phyloP scores from a whole-genome alignment of 2,113 vertebrate species.

The Rhipidura dahli region DNA sequence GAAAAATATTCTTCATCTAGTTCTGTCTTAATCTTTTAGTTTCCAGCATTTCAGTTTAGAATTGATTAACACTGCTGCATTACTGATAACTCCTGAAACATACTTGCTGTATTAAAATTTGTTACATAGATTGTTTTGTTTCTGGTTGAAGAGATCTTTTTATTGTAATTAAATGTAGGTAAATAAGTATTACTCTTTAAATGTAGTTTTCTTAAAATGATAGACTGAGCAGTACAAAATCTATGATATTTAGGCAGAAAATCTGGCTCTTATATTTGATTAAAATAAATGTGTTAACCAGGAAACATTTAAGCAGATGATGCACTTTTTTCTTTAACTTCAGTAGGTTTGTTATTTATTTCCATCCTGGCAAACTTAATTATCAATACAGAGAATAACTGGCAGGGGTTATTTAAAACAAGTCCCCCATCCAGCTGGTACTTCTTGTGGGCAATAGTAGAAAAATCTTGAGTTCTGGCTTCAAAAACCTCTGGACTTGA shows the following conservation, averaged over 20 bases:
- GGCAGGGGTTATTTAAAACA: background rate
- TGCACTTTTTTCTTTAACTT: background rate
- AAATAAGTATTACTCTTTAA: background rate
- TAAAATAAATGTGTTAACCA: background rate
- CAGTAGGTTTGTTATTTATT: background rate
- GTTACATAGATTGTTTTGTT: background rate
- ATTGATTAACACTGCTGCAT: constrained; percentile 32
- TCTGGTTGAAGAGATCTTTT: background rate
- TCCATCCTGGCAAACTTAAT: background rate
- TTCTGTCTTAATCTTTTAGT: constrained; percentile 70
- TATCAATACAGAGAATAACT: background rate
- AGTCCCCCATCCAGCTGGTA: background rate
- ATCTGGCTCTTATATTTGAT: background rate
- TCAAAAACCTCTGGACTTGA: background rate
- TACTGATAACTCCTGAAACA: constrained; percentile 25
- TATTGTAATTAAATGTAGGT: background rate
- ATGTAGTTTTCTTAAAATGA: background rate
- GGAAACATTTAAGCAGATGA: background rate
- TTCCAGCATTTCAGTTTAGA: constrained; percentile 68
- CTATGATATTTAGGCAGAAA: background rate
- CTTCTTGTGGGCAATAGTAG: background rate
- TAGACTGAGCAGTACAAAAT: background rate
- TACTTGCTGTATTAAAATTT: constrained; percentile 6
- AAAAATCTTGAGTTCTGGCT: background rate
- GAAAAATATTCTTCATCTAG: constrained; percentile 60